Conservation (phyloP, 2,797 vertebrate species). For the Sciurus carolinensis region DNA sequence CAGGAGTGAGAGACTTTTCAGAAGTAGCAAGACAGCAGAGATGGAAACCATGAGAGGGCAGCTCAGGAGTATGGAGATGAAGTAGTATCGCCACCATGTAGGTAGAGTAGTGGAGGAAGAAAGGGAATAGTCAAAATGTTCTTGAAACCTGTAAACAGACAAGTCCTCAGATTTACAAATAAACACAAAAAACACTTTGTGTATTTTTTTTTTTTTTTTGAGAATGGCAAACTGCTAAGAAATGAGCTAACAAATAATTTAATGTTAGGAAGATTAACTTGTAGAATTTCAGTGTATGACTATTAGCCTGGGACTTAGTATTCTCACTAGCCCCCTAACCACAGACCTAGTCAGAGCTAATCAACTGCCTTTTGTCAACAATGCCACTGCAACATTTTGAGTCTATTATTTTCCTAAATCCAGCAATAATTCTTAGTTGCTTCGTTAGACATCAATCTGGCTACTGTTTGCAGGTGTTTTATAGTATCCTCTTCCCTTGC, state of each 20-base stretch:
- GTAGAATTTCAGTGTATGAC: not conserved
- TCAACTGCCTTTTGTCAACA: rapidly evolving
- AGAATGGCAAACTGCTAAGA: not conserved
- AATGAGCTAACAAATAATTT: not conserved
- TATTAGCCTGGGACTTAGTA: not conserved
- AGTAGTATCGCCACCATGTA: too few relatives aligned
- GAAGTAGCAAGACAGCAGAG: not conserved
- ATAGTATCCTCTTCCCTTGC: not conserved
- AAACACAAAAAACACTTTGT: not conserved
- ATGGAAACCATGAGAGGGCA: not conserved
- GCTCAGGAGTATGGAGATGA: not conserved
- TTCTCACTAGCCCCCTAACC: not conserved
- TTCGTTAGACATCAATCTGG: not conserved
- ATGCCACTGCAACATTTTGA: not conserved
- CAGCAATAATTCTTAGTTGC: not conserved
- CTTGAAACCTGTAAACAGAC: not conserved
- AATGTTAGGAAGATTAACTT: not conserved
- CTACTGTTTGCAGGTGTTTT: not conserved
- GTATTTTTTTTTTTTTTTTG: not conserved
- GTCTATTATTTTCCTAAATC: not conserved
- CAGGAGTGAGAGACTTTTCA: not conserved
- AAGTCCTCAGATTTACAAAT: not conserved
- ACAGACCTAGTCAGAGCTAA: not conserved
- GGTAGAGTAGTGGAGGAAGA: not conserved
- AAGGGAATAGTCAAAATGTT: not conserved